These are phyloP conservation scores for Aldabrachelys gigantea DNA, from an alignment of 2,113 vertebrate species.

Conservation along the genomic window DNA sequence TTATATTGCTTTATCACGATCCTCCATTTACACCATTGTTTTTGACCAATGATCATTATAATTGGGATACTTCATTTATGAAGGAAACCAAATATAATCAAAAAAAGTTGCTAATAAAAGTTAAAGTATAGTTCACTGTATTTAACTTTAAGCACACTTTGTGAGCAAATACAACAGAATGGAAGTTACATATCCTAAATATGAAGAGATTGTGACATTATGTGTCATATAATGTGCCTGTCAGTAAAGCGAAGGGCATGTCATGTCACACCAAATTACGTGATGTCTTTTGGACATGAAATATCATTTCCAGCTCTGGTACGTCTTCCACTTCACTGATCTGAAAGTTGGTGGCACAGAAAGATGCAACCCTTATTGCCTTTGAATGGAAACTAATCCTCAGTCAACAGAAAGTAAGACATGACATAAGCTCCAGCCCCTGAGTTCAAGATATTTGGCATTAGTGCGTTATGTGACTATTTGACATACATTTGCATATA, in stretches of 20 bases:
- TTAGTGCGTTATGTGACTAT: neutral
- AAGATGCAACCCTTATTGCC: constrained; percentile 9
- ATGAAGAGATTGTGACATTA: constrained; percentile 51
- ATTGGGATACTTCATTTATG: neutral
- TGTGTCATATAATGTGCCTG: constrained; percentile 15
- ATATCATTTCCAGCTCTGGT: constrained; percentile 50
- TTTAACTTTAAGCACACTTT: neutral
- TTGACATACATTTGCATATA: neutral
- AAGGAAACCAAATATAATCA: neutral
- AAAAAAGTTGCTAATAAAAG: neutral
- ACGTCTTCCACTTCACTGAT: constrained; percentile 54
- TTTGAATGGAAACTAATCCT: neutral
- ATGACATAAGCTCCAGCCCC: constrained; percentile 12
- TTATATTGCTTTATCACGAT: neutral
- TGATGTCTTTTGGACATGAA: constrained; percentile 43
- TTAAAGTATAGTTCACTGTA: neutral
- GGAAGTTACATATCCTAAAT: neutral
- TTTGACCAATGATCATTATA: neutral
- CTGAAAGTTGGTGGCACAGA: neutral
- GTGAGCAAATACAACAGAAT: neutral
- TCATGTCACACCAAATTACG: constrained; percentile 27
- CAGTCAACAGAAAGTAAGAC: neutral
- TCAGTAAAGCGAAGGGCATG: constrained; percentile 45
- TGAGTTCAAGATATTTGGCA: neutral
- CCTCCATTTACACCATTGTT: neutral